Evolutionary conservation across 2,888 invertebrate species (phyloP).

Genomic region (Pyrgus malvae): DNA sequence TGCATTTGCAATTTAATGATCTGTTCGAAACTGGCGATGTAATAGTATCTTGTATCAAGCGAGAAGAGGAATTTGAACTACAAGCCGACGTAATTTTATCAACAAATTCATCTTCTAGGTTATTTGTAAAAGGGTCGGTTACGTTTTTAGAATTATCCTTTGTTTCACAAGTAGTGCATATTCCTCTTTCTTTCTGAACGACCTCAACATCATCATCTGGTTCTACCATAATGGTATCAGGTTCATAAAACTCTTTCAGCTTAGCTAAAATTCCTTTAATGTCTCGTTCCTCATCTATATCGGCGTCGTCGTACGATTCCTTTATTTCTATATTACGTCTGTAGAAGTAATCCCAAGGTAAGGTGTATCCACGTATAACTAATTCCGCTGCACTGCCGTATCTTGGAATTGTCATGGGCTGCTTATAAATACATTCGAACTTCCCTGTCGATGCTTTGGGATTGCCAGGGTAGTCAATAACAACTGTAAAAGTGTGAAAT

Average conservation of each 20-base stretch:
- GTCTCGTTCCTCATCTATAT: slow-evolving; percentile 49
- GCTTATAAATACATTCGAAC: slow-evolving; percentile 80
- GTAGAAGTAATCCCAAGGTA: slow-evolving; percentile 63
- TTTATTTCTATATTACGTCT: slow-evolving; percentile 52
- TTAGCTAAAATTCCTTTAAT: slow-evolving; percentile 46
- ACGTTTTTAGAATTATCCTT: slow-evolving; percentile 44
- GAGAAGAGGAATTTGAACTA: slow-evolving; percentile 29
- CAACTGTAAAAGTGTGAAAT: slow-evolving; percentile 62
- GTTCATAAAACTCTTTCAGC: slow-evolving; percentile 49
- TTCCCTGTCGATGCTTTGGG: slow-evolving; percentile 76
- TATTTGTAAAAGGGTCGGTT: slow-evolving; percentile 44
- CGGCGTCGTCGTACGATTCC: slow-evolving; percentile 42
- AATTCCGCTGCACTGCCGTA: slow-evolving; percentile 53
- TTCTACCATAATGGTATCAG: slow-evolving; percentile 47
- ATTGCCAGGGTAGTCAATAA: slow-evolving; percentile 71
- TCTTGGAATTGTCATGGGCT: slow-evolving; percentile 56
- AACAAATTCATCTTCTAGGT: slow-evolving; percentile 45
- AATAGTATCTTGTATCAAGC: slow-evolving; percentile 12
- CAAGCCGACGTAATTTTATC: slow-evolving; percentile 42
- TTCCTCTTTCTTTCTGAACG: slow-evolving; percentile 33
- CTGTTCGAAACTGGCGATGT: slow-evolving; percentile 21
- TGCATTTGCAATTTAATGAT: slow-evolving; percentile 27
- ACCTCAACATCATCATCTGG: slow-evolving; percentile 41
- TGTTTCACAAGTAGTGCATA: slow-evolving; percentile 37
- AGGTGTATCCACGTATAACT: slow-evolving; percentile 48